phyloP scores from a whole-genome alignment of 2,888 invertebrate genomes.

The Diarsia dahlii region DNA sequence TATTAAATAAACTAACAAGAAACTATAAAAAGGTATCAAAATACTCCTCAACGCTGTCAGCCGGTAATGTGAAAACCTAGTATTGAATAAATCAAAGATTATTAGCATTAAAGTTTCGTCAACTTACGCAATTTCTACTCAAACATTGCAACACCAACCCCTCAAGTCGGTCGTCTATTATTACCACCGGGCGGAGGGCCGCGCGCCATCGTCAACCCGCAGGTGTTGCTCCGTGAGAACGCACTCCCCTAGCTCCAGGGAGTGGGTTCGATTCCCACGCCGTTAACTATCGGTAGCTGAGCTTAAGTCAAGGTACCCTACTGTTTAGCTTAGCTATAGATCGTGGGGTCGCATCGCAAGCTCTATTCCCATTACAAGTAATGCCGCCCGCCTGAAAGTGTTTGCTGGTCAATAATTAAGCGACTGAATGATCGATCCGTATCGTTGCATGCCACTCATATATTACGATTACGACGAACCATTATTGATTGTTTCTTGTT shows the following conservation, averaged over 20 bases:
- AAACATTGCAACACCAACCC: slow-evolving; percentile 32
- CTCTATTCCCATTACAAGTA: slow-evolving; percentile 21
- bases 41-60: no score
- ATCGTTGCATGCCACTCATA: not conserved
- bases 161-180: slow-evolving; percentile 42
- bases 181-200: slow-evolving; percentile 63
- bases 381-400: not conserved
- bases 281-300: slow-evolving; percentile 56
- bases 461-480: not conserved
- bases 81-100: not conserved
- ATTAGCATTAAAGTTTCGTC: not conserved
- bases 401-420: not conserved
- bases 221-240: slow-evolving; percentile 67
- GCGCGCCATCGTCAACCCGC: slow-evolving; percentile 35
- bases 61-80: no score
- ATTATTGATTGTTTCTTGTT: not conserved
- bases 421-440: slow-evolving; percentile 3
- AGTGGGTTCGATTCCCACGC: slow-evolving; percentile 61
- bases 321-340: slow-evolving; percentile 31
- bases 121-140: slow-evolving; percentile 29
- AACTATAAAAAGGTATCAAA: no score
- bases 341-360: slow-evolving; percentile 37
- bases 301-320: slow-evolving; percentile 57
- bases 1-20: no score
- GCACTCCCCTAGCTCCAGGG: slow-evolving; percentile 62